A percentile compares a stretch with the other conserved stretches of the same genome.
Evolutionary conservation across 92 coral and sea anemone species (phyloP).

Genomic region (Phenganax stokvisi): DNA sequence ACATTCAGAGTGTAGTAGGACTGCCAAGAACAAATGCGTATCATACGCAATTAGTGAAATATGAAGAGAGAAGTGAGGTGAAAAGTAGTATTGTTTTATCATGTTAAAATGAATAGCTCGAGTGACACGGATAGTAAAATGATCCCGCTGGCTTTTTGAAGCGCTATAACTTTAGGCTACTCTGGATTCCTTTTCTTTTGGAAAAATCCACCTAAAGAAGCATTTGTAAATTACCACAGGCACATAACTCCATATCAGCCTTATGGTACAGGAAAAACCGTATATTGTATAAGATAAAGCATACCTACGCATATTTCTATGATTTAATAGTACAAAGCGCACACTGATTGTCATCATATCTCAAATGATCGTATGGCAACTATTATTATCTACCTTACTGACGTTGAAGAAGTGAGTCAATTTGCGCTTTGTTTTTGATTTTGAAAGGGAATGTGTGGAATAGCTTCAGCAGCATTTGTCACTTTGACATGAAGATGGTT

Average conservation of each 20-base stretch:
- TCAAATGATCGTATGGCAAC: constrained; percentile 39
- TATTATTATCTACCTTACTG: constrained; percentile 32
- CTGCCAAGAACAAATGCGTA: constrained; percentile 27
- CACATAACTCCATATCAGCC: not conserved
- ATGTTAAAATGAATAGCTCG: no score
- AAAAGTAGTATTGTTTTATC: no score
- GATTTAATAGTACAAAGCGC: constrained; percentile 19
- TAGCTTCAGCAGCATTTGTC: not conserved
- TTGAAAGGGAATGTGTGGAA: not conserved
- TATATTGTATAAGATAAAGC: no score
- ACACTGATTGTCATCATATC: constrained; percentile 34
- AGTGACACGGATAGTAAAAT: no score
- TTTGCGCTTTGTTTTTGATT: not conserved
- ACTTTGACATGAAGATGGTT: not conserved
- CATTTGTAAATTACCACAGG: no score
- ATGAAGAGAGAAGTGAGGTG: constrained; percentile 32
- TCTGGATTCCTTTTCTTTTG: no score
- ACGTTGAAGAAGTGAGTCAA: constrained; percentile 22
- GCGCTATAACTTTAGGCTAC: no score
- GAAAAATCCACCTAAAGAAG: no score
- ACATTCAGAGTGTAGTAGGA: constrained; percentile 4
- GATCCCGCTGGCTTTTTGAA: no score
- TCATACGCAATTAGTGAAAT: constrained; percentile 28
- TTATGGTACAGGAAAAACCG: not conserved
- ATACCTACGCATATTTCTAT: no score